phyloP scores from a whole-genome alignment of 2,888 invertebrate genomes.

The Cyrtodaria siliqua region DNA sequence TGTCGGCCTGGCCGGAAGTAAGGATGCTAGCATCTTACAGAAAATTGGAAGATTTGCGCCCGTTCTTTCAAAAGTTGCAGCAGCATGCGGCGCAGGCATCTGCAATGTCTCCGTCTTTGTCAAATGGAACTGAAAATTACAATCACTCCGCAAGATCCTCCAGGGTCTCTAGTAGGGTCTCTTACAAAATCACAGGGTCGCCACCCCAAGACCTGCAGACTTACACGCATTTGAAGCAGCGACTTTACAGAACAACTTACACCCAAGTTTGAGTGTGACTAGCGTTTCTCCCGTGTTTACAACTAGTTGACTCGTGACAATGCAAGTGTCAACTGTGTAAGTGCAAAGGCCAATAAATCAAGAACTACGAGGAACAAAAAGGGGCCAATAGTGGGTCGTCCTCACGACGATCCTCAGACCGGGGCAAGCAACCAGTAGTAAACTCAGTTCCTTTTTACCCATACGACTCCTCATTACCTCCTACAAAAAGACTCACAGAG shows the following conservation, averaged over 20 bases:
- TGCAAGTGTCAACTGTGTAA: constrained; percentile 37
- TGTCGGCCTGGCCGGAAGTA: constrained; percentile 38
- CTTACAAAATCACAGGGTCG: constrained; percentile 23
- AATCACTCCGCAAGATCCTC: constrained; percentile 55
- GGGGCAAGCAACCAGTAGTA: constrained; percentile 75
- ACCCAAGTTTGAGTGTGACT: constrained; percentile 37
- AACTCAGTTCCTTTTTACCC: constrained; percentile 70
- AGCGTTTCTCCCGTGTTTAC: constrained; percentile 12
- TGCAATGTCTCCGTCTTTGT: constrained; percentile 20
- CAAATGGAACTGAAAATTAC: constrained; percentile 50
- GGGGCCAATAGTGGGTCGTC: constrained; percentile 71
- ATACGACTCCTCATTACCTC: constrained; percentile 77
- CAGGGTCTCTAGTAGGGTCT: constrained; percentile 21
- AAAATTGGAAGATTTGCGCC: constrained; percentile 53
- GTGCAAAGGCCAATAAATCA: constrained; percentile 51
- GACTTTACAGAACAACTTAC: constrained; percentile 46
- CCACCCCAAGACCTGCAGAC: constrained; percentile 10
- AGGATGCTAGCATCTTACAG: constrained; percentile 53
- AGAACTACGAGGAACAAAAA: constrained; percentile 61
- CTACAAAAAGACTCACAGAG: constrained; percentile 80
- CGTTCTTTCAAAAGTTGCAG: constrained; percentile 59
- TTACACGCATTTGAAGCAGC: constrained; percentile 39
- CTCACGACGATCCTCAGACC: constrained; percentile 73
- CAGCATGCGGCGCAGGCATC: constrained; percentile 38
- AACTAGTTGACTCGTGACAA: constrained; percentile 37